A percentile compares a stretch with the other conserved stretches of the same genome.
Evolutionary conservation across 2,113 vertebrate genomes (phyloP).

Genomic region (Steatornis caripensis): DNA sequence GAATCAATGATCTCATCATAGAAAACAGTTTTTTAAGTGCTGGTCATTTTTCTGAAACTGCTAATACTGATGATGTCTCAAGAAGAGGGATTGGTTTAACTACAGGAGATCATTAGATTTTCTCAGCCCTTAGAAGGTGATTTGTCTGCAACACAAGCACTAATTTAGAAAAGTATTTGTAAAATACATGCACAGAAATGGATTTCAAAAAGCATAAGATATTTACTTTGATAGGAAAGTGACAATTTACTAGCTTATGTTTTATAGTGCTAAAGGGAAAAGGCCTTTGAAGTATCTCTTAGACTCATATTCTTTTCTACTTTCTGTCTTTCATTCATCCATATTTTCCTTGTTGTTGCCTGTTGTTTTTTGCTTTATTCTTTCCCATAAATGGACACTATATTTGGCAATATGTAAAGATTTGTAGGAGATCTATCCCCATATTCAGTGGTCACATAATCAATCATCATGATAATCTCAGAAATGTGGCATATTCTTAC

Average conservation of each 20-base stretch:
- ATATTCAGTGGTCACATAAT: not conserved
- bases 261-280: not conserved
- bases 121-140: constrained; percentile 25
- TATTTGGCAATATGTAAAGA: not conserved
- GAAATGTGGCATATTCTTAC: not conserved
- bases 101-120: constrained; percentile 41
- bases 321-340: not conserved
- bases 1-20: constrained; percentile 8
- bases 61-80: not conserved
- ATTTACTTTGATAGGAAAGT: not conserved
- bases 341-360: not conserved
- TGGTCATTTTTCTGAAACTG: constrained; percentile 36
- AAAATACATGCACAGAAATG: not conserved
- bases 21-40: constrained; percentile 46
- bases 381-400: not conserved
- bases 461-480: not conserved
- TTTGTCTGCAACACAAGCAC: constrained; percentile 33
- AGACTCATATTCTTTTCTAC: not conserved
- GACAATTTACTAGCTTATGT: not conserved
- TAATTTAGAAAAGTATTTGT: constrained; percentile 18
- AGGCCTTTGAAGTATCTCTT: not conserved
- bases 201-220: not conserved
- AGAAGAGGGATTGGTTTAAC: constrained; percentile 44
- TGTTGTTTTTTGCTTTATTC: not conserved
- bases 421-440: not conserved